Percentiles rank a stretch among this genome's conserved stretches.
These are phyloP conservation scores for Acrobasis consociella DNA, from an alignment of 2,888 invertebrate genomes.

Conservation along the genomic window DNA sequence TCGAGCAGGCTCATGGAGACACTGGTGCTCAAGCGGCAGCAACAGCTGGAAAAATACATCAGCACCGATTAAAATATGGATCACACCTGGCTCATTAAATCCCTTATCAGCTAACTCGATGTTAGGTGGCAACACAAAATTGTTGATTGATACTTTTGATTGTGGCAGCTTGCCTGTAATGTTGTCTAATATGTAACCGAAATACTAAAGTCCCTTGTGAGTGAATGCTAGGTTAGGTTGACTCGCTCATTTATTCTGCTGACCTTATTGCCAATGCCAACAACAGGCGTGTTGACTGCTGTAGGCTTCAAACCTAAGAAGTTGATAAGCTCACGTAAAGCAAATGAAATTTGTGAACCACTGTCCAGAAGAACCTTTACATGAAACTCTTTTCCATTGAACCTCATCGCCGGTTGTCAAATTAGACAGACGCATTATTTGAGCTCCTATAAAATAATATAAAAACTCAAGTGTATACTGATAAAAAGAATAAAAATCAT, in stretches of 20 bases:
- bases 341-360: no score
- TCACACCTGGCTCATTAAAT: background rate
- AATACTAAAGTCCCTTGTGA: background rate
- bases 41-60: background rate
- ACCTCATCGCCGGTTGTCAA: no score
- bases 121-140: background rate
- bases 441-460: no score
- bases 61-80: background rate
- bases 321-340: background rate
- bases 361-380: no score
- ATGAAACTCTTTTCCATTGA: no score
- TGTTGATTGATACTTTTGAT: background rate
- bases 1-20: background rate
- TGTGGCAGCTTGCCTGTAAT: background rate
- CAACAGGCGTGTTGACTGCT: background rate
- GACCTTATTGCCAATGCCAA: background rate
- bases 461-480: no score
- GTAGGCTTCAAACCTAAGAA: background rate
- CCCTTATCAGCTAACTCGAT: background rate
- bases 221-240: background rate
- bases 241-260: background rate
- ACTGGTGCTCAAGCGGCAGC: background rate
- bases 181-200: background rate
- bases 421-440: no score
- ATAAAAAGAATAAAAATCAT: no score